Evolutionary conservation across 2,113 vertebrate species (phyloP).

Genomic region (Miniopterus natalensis): DNA sequence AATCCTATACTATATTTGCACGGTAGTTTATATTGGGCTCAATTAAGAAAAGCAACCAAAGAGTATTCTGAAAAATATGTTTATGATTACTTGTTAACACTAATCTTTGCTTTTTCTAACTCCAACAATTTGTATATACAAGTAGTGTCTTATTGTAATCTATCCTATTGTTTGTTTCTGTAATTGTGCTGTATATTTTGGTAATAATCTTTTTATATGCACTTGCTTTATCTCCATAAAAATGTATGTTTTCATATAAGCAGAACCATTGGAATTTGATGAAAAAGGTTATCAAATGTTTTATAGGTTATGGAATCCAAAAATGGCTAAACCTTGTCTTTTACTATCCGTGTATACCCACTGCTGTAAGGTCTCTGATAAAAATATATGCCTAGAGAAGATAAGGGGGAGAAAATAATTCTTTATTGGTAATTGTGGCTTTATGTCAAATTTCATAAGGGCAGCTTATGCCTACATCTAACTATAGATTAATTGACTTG

Average conservation of each 20-base stretch:
- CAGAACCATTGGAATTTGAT: not conserved
- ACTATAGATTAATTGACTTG: not conserved
- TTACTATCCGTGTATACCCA: not conserved
- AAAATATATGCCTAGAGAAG: not conserved
- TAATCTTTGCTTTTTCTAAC: not conserved
- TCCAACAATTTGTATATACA: not conserved
- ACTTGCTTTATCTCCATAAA: not conserved
- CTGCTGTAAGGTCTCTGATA: not conserved
- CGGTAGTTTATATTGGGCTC: not conserved
- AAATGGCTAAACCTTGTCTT: not conserved
- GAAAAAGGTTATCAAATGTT: not conserved
- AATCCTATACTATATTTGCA: not conserved
- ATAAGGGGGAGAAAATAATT: not conserved
- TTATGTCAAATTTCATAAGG: not conserved
- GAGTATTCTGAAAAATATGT: not conserved
- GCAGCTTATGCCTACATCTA: not conserved
- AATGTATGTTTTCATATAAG: not conserved
- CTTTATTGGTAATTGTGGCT: not conserved
- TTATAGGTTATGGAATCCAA: not conserved
- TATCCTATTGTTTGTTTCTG: not conserved
- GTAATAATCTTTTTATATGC: not conserved
- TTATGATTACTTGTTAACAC: not conserved
- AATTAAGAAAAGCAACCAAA: not conserved
- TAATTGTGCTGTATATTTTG: not conserved
- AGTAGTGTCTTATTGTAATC: not conserved